Conservation (phyloP, 2,113 vertebrate genomes). For the Caracal caracal region DNA sequence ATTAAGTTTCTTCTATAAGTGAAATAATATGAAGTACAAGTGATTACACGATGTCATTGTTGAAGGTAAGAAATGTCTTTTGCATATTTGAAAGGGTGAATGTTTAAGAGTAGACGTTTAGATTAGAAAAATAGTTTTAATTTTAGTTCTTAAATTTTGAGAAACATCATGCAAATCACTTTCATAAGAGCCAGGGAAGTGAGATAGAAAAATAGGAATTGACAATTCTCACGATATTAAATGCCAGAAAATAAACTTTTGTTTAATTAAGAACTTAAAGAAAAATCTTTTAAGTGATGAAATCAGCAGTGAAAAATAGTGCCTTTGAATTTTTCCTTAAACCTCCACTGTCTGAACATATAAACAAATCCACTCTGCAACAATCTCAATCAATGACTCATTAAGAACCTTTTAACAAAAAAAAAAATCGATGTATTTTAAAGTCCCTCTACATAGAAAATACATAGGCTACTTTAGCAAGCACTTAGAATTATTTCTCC, state of each 20-base stretch:
- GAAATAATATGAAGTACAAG: neutral
- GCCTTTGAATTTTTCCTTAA: neutral
- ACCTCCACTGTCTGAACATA: neutral
- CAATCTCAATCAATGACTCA: slow-evolving; percentile 57
- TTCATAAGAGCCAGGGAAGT: neutral
- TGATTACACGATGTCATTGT: neutral
- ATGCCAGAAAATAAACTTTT: neutral
- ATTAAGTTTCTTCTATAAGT: neutral
- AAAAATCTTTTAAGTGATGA: slow-evolving; percentile 25
- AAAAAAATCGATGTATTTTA: slow-evolving; percentile 60
- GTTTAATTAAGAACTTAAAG: neutral
- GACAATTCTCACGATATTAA: neutral
- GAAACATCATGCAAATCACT: neutral
- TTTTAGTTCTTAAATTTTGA: neutral
- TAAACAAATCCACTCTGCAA: slow-evolving; percentile 38
- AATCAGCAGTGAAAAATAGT: slow-evolving; percentile 3
- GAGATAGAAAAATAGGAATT: neutral
- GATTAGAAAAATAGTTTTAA: neutral
- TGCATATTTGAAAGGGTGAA: neutral
- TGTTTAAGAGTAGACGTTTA: neutral
- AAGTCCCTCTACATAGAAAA: neutral
- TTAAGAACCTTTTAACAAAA: slow-evolving; percentile 60
- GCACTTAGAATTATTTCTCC: neutral
- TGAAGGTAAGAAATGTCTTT: neutral
- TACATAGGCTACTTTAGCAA: neutral